phyloP scores from a whole-genome alignment of 2,113 vertebrate genomes.

The Rhinolophus sinicus region DNA sequence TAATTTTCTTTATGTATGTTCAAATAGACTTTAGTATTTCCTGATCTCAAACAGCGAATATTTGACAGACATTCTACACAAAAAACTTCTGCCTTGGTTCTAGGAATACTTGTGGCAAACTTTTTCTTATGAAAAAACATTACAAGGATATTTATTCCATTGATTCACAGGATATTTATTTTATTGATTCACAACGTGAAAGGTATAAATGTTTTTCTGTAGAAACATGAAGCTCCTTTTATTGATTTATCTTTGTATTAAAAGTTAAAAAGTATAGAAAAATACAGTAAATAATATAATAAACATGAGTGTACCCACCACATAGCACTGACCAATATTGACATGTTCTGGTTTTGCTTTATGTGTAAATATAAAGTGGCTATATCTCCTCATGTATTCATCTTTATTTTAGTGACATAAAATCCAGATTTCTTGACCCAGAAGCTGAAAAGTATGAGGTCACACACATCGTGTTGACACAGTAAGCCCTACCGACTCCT shows the following conservation, averaged over 20 bases:
- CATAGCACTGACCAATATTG: not conserved
- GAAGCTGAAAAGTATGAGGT: not conserved
- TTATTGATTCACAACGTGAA: not conserved
- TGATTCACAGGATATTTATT: not conserved
- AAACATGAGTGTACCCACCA: not conserved
- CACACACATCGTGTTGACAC: not conserved
- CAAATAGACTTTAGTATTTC: slow-evolving; percentile 20
- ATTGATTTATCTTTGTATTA: slow-evolving; percentile 33
- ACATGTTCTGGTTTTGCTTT: not conserved
- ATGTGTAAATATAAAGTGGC: not conserved
- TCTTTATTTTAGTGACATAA: slow-evolving; percentile 9
- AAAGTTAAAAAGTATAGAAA: not conserved
- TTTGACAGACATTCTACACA: not conserved
- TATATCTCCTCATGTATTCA: not conserved
- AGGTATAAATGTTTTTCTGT: not conserved
- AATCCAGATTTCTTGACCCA: not conserved
- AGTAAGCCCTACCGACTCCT: not conserved
- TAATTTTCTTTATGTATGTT: not conserved
- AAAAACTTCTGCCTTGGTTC: not conserved
- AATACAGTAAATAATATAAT: not conserved
- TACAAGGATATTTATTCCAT: not conserved
- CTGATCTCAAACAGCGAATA: not conserved
- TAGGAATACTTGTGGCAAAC: not conserved
- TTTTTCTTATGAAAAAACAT: not conserved
- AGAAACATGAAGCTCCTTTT: not conserved